Conservation (phyloP, 2,888 invertebrate species). For the Drosophila aldrichi region DNA sequence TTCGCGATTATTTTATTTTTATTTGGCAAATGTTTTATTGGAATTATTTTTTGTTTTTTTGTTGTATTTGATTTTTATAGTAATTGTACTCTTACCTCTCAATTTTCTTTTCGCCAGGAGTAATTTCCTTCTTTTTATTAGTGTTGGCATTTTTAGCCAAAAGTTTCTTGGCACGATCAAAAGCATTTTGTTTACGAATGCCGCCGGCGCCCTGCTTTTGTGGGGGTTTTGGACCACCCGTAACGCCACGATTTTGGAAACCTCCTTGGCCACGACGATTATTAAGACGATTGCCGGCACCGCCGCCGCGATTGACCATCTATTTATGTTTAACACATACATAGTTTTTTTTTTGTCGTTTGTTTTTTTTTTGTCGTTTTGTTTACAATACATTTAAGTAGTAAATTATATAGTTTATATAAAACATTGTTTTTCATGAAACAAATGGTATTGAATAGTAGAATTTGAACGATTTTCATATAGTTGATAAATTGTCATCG, state of each 20-base stretch:
- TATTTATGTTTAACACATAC: conserved; percentile 25
- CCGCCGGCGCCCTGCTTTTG: conserved; percentile 85
- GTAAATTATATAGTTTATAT: conserved; percentile 19
- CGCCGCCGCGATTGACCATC: conserved; percentile 85
- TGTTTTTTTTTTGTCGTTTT: not conserved
- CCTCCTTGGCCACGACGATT: conserved; percentile 85
- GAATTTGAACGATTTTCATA: conserved; percentile 29
- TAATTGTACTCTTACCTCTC: conserved; percentile 85
- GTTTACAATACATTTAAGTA: conserved; percentile 46
- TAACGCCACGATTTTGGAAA: conserved; percentile 85
- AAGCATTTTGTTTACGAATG: conserved; percentile 86
- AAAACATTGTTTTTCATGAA: conserved; percentile 22
- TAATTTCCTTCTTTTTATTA: conserved; percentile 86
- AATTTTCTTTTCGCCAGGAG: conserved; percentile 86
- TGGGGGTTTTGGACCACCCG: conserved; percentile 83
- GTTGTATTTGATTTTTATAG: conserved; percentile 49
- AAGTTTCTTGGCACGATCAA: conserved; percentile 86
- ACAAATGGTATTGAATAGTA: conserved; percentile 37
- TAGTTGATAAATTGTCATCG: conserved; percentile 10
- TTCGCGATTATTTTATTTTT: conserved; percentile 24
- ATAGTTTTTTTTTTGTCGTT: conserved; percentile 9
- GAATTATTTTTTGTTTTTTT: conserved; percentile 43
- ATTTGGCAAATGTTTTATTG: conserved; percentile 44
- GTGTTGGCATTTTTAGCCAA: conserved; percentile 86
- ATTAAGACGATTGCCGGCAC: conserved; percentile 81